Percentiles rank a stretch among this genome's conserved stretches.
Evolutionary conservation across 2,888 invertebrate species (phyloP).

Genomic region (Sympetrum striolatum): DNA sequence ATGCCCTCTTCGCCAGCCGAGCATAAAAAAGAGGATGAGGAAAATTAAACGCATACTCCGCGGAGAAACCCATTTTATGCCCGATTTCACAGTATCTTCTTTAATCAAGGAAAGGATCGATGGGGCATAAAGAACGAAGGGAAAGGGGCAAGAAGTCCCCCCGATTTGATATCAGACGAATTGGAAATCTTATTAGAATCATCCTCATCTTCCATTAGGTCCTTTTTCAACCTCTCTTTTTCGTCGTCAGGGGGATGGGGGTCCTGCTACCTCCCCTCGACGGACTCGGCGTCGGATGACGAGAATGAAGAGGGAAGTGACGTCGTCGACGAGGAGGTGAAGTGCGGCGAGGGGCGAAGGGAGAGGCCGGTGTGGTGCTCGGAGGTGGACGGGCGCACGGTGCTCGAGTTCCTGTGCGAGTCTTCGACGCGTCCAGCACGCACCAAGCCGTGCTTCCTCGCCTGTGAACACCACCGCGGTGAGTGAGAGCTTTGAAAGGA

Average conservation of each 20-base stretch:
- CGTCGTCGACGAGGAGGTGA: constrained; percentile 15
- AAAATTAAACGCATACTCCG: neutral
- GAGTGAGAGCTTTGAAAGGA: neutral
- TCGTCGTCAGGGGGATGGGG: constrained; percentile 6
- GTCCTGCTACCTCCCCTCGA: constrained; percentile 3
- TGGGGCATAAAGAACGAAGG: neutral
- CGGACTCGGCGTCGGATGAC: neutral
- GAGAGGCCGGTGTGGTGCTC: constrained; percentile 53
- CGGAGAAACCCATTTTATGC: neutral
- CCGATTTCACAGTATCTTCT: neutral
- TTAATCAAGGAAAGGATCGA: neutral
- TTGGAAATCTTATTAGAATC: constrained; percentile 10
- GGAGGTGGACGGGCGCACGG: constrained; percentile 51
- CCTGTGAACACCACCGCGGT: constrained; percentile 54
- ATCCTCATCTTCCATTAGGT: neutral
- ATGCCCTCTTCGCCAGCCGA: neutral
- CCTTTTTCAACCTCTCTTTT: neutral
- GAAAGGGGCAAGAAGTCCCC: neutral
- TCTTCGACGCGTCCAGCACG: constrained; percentile 51
- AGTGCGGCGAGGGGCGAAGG: constrained; percentile 53
- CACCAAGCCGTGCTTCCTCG: constrained; percentile 53
- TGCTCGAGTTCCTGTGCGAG: constrained; percentile 52
- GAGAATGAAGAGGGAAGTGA: neutral
- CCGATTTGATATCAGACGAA: neutral
- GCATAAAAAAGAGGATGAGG: neutral